These are phyloP conservation scores for Choristoneura fumiferana DNA, from an alignment of 1,140 invertebrate genomes.

Conservation along the genomic window DNA sequence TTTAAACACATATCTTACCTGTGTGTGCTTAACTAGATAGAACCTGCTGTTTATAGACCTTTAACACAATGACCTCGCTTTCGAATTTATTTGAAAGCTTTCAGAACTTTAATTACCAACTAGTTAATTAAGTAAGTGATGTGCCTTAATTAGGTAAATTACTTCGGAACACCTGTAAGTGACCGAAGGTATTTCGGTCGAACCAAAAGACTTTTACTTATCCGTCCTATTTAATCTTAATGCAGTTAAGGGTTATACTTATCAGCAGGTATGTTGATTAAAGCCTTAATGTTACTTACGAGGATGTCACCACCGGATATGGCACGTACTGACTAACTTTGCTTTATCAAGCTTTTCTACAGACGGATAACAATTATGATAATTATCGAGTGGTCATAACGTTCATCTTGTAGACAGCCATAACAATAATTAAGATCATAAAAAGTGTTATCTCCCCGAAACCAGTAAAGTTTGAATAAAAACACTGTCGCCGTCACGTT, in stretches of 20 bases:
- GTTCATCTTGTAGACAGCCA: constrained; percentile 46
- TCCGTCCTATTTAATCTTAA: background rate
- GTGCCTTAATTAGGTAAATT: background rate
- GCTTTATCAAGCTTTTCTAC: constrained; percentile 33
- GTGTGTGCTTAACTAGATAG: background rate
- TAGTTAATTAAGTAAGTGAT: constrained; percentile 12
- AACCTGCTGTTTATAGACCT: background rate
- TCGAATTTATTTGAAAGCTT: background rate
- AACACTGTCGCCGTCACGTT: constrained; percentile 55
- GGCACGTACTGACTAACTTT: background rate
- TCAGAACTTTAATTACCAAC: constrained; percentile 13
- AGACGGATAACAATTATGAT: constrained; percentile 67
- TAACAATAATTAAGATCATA: constrained; percentile 70
- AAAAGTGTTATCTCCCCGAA: constrained; percentile 65
- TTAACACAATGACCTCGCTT: background rate
- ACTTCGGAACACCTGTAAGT: constrained; percentile 10
- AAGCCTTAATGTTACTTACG: background rate
- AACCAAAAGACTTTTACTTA: background rate
- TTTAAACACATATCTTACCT: constrained; percentile 3
- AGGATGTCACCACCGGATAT: background rate
- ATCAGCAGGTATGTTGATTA: background rate
- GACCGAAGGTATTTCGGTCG: background rate
- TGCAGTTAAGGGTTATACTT: background rate
- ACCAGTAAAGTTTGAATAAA: constrained; percentile 71
- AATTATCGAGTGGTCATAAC: constrained; percentile 64